Conservation (phyloP, 2,113 vertebrate species). For the Fulica atra region DNA sequence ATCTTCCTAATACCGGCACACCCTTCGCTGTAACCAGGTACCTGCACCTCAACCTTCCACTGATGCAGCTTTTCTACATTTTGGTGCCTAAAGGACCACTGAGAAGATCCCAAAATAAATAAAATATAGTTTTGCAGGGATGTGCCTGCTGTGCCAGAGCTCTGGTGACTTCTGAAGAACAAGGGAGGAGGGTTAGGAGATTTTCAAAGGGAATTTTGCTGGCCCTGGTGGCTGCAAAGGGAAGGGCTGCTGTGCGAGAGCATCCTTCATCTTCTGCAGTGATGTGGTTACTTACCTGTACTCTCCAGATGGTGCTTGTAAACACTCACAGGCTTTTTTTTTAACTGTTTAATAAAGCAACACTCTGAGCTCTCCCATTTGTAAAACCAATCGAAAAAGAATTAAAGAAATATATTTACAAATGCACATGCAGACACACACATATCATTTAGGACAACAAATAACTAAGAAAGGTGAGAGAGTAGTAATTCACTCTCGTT, state of each 20-base stretch:
- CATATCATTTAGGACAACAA: conserved; percentile 27
- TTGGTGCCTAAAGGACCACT: not conserved
- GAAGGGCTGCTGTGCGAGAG: not conserved
- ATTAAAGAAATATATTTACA: conserved; percentile 12
- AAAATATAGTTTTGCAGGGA: rapidly evolving
- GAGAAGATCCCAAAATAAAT: not conserved
- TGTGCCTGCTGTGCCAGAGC: not conserved
- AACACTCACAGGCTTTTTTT: not conserved
- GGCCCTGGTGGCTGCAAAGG: not conserved
- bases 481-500: not conserved
- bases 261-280: not conserved
- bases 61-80: not conserved
- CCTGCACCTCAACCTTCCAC: rapidly evolving
- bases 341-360: not conserved
- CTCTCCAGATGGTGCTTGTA: not conserved
- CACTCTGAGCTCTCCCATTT: not conserved
- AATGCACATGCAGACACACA: not conserved
- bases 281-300: not conserved
- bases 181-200: not conserved
- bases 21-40: not conserved
- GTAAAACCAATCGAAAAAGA: not conserved
- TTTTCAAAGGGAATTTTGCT: not conserved
- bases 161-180: not conserved
- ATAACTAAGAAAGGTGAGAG: not conserved
- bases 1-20: rapidly evolving